Percentiles rank a stretch among this genome's conserved stretches.
Conservation (phyloP, 1,140 invertebrate species). For the Chrysopa pallens region DNA sequence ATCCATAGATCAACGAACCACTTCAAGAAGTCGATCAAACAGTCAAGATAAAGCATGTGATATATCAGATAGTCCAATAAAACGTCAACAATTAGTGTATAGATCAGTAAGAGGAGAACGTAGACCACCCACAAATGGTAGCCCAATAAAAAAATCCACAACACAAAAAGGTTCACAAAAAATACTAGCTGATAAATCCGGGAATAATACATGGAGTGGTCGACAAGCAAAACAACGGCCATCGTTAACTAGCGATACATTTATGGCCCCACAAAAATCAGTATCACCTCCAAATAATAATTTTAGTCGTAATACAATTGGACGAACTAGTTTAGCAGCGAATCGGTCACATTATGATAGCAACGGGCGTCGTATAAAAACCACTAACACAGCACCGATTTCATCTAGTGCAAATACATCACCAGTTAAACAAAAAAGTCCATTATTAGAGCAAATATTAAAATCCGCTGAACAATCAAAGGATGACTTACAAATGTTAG, state of each 20-base stretch:
- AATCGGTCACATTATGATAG: constrained; percentile 27
- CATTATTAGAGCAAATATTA: constrained; percentile 49
- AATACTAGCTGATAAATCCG: constrained; percentile 11
- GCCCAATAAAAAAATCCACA: constrained; percentile 18
- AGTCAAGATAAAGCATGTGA: constrained; percentile 6
- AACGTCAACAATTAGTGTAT: constrained; percentile 17
- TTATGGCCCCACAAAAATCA: constrained; percentile 31
- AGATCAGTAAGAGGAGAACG: constrained; percentile 20
- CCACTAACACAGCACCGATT: constrained; percentile 14
- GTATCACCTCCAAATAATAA: constrained; percentile 16
- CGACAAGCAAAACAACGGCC: constrained; percentile 33
- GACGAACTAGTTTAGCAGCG: constrained; percentile 39
- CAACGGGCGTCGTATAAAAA: constrained; percentile 29
- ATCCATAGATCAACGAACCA: constrained; percentile 1
- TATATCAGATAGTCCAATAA: constrained; percentile 4
- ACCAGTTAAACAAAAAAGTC: constrained; percentile 38
- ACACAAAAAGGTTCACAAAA: constrained; percentile 22
- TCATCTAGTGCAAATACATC: constrained; percentile 36
- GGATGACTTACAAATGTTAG: constrained; percentile 44
- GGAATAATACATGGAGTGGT: constrained; percentile 55
- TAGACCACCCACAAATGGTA: constrained; percentile 21
- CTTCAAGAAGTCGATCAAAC: neutral
- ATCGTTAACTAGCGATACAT: constrained; percentile 44
- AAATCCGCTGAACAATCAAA: constrained; percentile 45
- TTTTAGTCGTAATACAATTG: constrained; percentile 39